These are phyloP conservation scores for Malthinus flaveolus DNA, from an alignment of 2,888 invertebrate genomes.

Conservation along the genomic window DNA sequence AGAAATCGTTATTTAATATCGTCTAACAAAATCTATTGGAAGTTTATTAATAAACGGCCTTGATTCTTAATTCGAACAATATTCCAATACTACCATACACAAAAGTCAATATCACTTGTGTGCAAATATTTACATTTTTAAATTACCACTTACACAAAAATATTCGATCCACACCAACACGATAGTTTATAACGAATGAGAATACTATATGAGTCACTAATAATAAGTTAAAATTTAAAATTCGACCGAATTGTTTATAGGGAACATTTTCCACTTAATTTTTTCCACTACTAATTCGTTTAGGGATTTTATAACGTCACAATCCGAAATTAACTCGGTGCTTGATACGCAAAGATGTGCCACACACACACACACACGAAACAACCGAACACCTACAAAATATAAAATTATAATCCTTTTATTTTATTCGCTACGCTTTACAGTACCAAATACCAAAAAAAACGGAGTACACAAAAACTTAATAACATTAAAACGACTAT, in stretches of 20 bases:
- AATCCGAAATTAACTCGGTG: slow-evolving; percentile 23
- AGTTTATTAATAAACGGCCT: slow-evolving; percentile 29
- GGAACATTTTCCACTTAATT: slow-evolving; percentile 31
- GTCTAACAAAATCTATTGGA: slow-evolving; percentile 20
- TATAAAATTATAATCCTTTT: not conserved
- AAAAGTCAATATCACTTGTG: slow-evolving; percentile 20
- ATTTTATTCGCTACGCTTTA: not conserved
- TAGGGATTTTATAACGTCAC: slow-evolving; percentile 28
- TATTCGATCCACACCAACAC: not conserved
- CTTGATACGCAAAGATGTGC: slow-evolving; percentile 17
- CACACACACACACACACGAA: slow-evolving; percentile 5
- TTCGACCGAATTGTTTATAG: slow-evolving; percentile 33
- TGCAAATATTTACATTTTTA: not conserved
- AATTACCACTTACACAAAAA: not conserved
- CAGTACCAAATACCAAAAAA: too few species aligned
- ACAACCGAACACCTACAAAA: not conserved
- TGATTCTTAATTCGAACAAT: slow-evolving; percentile 24
- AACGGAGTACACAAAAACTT: too few species aligned
- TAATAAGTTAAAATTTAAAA: slow-evolving; percentile 41
- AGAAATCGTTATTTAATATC: slow-evolving; percentile 27
- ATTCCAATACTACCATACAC: slow-evolving; percentile 9
- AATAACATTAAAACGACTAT: too few species aligned
- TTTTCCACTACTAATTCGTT: slow-evolving; percentile 22
- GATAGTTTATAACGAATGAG: slow-evolving; percentile 32
- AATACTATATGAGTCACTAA: slow-evolving; percentile 40